phyloP scores from a whole-genome alignment of 1,140 invertebrate species.

The Ganaspis sp. region DNA sequence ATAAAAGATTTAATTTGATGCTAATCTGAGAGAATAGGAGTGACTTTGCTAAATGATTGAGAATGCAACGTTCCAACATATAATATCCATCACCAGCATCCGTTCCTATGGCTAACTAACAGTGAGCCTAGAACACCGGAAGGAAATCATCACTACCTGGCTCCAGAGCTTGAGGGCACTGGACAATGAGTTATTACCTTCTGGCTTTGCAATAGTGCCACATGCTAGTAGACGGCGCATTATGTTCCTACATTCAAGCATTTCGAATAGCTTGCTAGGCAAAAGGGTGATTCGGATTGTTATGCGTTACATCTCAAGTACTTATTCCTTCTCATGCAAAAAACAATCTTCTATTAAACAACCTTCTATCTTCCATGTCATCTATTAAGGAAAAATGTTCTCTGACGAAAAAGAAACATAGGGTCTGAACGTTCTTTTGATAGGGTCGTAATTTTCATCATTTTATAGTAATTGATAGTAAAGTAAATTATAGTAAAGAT shows the following conservation, averaged over 20 bases:
- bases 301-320: constrained; percentile 13
- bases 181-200: constrained; percentile 70
- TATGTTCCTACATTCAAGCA: constrained; percentile 60
- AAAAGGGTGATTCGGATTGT: constrained; percentile 28
- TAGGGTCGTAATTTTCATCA: too few species aligned
- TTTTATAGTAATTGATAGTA: too few species aligned
- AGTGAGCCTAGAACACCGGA: constrained; percentile 54
- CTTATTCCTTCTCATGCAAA: neutral
- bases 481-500: too few species aligned
- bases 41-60: constrained; percentile 30
- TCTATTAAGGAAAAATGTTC: too few species aligned
- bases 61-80: constrained; percentile 45
- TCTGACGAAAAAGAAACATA: too few species aligned
- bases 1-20: neutral
- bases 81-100: constrained; percentile 58
- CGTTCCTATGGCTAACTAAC: constrained; percentile 50
- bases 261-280: constrained; percentile 46
- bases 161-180: constrained; percentile 58
- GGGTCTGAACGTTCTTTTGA: too few species aligned
- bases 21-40: neutral
- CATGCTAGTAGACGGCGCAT: constrained; percentile 59
- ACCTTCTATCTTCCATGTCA: too few species aligned
- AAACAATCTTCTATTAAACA: neutral
- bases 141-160: constrained; percentile 69
- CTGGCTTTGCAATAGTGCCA: constrained; percentile 57